Evolutionary conservation across 2,888 invertebrate genomes (phyloP), one percentile per base, ranked within the genome.

Genomic region (Synergus umbraculus): DNA sequence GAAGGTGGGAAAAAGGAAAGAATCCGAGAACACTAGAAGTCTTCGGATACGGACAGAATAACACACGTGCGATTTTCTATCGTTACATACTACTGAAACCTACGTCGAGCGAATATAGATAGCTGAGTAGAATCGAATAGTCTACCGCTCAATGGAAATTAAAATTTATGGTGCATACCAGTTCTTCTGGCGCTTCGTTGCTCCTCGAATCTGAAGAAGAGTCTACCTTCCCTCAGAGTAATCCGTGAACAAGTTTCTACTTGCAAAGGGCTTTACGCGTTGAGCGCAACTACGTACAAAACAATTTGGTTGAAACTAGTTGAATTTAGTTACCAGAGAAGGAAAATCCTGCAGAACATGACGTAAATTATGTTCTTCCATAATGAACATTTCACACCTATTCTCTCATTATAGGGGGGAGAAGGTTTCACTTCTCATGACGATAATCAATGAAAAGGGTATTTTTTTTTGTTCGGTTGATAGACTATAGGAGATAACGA

Each of bases 121-220:
- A 84, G 82, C 79, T 84, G 83, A 86, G 85, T 83, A 82, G 86
- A 87, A 88, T 87, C 82, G 86, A 88, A 87, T 86, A 83, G 85
- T 88, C 83, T 76, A 69, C 83, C 79, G 83, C 81, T 81, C 83
- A 83, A 85, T 88, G 83, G 84, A 85, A 88, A 88, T 88, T 85
- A 83, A 85, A 88, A 87, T 87, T 87, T 86, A 88, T 85, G 81
- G 81, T 80, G 79, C 78, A 80, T 77, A 76, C 54, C 63, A 77
- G 79, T 78, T 64, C 65, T 64, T 76, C 22, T 54, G 43, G 65
- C 15, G 41, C 18, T 49, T 81, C 73, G 81, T 64, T 79, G 79
- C 78, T 84, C 82, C 67, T 76, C 82, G 83, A 85, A 86, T 84
- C 83, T 84, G 79, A 85, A 80, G 79, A 86, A 84, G 79, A 46